Evolutionary conservation across 2,797 vertebrate species (phyloP).

Genomic region (Rachycentron canadum): DNA sequence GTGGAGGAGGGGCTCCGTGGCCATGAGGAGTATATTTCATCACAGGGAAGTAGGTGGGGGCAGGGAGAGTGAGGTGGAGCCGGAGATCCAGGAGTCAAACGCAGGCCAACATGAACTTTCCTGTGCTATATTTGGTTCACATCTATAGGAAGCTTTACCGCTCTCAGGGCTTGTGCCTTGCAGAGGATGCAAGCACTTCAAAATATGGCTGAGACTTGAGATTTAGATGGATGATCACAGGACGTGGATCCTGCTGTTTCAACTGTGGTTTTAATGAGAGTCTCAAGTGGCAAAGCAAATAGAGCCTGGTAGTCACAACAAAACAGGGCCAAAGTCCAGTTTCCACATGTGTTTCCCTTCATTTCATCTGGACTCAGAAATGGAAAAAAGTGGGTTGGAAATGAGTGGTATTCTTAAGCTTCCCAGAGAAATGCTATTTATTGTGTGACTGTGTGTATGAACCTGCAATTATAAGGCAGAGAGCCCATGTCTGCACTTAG

Average conservation of each 20-base stretch:
- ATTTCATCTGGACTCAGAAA: slow-evolving; percentile 56
- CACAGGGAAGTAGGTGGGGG: slow-evolving; percentile 63
- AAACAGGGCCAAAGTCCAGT: slow-evolving; percentile 47
- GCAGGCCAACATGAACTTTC: slow-evolving; percentile 70
- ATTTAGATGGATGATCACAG: slow-evolving; percentile 51
- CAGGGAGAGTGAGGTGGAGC: slow-evolving; percentile 40
- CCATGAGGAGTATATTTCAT: slow-evolving; percentile 64
- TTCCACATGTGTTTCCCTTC: slow-evolving; percentile 47
- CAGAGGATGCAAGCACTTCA: slow-evolving; percentile 47
- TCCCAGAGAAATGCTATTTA: slow-evolving; percentile 73
- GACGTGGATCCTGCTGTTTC: slow-evolving; percentile 30
- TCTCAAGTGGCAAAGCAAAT: slow-evolving; percentile 42
- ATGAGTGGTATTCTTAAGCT: slow-evolving; percentile 70
- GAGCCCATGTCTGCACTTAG: slow-evolving; percentile 71
- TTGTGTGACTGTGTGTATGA: slow-evolving; percentile 64
- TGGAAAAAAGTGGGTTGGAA: slow-evolving; percentile 33
- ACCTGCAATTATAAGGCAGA: slow-evolving; percentile 67
- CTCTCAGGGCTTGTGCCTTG: slow-evolving; percentile 30
- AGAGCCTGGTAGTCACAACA: slow-evolving; percentile 14
- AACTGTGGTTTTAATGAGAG: slow-evolving; percentile 33
- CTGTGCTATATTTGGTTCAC: slow-evolving; percentile 60
- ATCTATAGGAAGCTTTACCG: slow-evolving; percentile 51
- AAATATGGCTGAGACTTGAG: slow-evolving; percentile 35
- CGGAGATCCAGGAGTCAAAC: slow-evolving; percentile 67
- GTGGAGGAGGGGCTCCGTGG: slow-evolving; percentile 82